Conservation (phyloP, 2,797 vertebrate genomes). For the Emydoidea blandingii region DNA sequence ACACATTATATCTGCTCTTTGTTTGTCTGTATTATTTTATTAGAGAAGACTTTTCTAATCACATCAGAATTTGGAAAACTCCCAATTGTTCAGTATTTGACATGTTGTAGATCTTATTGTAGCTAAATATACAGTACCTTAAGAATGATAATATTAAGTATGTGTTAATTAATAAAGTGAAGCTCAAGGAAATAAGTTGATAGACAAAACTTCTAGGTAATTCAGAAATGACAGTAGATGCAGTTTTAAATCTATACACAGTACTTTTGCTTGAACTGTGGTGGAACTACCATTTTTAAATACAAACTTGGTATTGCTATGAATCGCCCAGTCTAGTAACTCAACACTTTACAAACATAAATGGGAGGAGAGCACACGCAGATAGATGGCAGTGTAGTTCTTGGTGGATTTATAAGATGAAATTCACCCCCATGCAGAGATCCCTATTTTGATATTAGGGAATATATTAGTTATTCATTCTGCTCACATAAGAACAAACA, state of each 20-base stretch:
- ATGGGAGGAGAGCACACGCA: not conserved
- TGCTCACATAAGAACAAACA: conserved; percentile 59
- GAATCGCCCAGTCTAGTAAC: not conserved
- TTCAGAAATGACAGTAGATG: not conserved
- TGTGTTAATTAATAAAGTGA: not conserved
- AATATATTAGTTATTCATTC: conserved; percentile 59
- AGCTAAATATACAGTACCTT: not conserved
- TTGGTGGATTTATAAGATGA: not conserved
- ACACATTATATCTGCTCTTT: not conserved
- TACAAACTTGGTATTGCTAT: too few relatives aligned
- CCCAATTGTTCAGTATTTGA: not conserved
- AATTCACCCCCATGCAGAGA: not conserved
- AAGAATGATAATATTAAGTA: not conserved
- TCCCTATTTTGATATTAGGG: fast-evolving
- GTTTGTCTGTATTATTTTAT: not conserved
- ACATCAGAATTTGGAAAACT: not conserved
- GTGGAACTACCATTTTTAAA: not conserved
- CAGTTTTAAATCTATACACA: not conserved
- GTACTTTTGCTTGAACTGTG: not conserved
- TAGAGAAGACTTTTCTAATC: not conserved
- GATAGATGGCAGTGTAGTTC: not conserved
- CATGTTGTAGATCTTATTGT: not conserved
- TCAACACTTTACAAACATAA: not conserved
- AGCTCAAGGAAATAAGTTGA: not conserved
- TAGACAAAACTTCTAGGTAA: not conserved